Evolutionary conservation across 2,113 vertebrate genomes (phyloP), one percentile per base, ranked within the genome.

Genomic region (Ptyas mucosa): DNA sequence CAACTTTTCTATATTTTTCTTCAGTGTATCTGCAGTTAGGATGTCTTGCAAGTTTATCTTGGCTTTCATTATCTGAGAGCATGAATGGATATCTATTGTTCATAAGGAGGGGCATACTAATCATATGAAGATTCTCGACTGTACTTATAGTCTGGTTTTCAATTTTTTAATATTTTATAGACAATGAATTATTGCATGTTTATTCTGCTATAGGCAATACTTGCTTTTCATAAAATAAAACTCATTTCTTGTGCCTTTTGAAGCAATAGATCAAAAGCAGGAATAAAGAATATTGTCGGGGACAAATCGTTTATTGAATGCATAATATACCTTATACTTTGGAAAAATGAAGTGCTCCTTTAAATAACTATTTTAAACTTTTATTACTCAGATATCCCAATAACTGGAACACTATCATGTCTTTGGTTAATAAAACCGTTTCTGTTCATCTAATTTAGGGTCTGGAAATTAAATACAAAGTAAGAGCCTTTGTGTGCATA

Each of bases 141-240:
- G 46, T 52, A 49, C 24, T 61, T 90, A n/a, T 23, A 90, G 20
- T 49, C 49, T 51, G 52, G 49, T 85, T 87, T 91, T 87, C 54
- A 87, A 29, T 15, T 49, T 87, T 61, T 58, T 87, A 91, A 20
- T 53, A 61, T 90, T 87, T 58, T 93, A 86, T 86, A 69, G 7
- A 3, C 85, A 81, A 1, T 87, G 64, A 94, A 93, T 94, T 89
- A 69, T 11, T 81, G 75, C 43, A 34, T 26, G 39, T 93, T 89
- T 93, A 90, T 81, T 93, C 85, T 52, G 11, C 87, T 24, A 15
- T 61, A 91, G 52, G 10, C 94, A 94, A 49, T 55, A 94, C 91
- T 90, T 93, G 54, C 49, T 90, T 58, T 85, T 88, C 43, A 58
- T 86, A 91, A 95, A 87, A 94, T 94, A 95, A 93, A 1, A 9